These are phyloP conservation scores for Nematopogon swammerdamellus DNA, from an alignment of 2,888 invertebrate genomes.

Conservation along the genomic window DNA sequence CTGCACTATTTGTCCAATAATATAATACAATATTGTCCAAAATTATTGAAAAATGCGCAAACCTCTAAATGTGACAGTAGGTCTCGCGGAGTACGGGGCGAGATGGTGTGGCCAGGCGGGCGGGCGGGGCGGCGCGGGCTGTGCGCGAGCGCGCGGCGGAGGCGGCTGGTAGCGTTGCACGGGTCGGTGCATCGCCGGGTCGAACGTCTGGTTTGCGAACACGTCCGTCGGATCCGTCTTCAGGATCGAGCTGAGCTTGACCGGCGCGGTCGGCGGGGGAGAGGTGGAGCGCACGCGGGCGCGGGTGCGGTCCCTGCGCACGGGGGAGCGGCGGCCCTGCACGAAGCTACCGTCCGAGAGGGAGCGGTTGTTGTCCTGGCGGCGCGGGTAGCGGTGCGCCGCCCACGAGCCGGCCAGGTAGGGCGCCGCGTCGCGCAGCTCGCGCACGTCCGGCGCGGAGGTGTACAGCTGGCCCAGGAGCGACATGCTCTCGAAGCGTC, in stretches of 20 bases:
- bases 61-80: constrained; percentile 76
- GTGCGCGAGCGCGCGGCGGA: constrained; percentile 52
- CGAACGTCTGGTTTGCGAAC: constrained; percentile 66
- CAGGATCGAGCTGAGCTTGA: constrained; percentile 47
- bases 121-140: constrained; percentile 39
- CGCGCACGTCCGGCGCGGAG: constrained; percentile 75
- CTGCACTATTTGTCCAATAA: background rate
- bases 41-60: constrained; percentile 22
- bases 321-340: constrained; percentile 28
- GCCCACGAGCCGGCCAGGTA: constrained; percentile 78
- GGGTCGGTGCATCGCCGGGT: constrained; percentile 72
- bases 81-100: constrained; percentile 53
- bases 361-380: constrained; percentile 65
- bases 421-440: constrained; percentile 73
- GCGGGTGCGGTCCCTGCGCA: constrained; percentile 32
- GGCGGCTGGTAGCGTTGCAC: constrained; percentile 74
- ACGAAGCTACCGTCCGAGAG: constrained; percentile 40
- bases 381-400: constrained; percentile 73
- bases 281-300: constrained; percentile 33
- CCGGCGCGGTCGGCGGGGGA: constrained; percentile 29
- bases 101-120: constrained; percentile 38
- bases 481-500: constrained; percentile 69
- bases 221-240: constrained; percentile 39
- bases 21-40: background rate
- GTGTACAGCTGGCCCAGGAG: constrained; percentile 75